These are phyloP conservation scores for Eupithecia subumbrata DNA, from an alignment of 2,888 invertebrate species.

Conservation along the genomic window DNA sequence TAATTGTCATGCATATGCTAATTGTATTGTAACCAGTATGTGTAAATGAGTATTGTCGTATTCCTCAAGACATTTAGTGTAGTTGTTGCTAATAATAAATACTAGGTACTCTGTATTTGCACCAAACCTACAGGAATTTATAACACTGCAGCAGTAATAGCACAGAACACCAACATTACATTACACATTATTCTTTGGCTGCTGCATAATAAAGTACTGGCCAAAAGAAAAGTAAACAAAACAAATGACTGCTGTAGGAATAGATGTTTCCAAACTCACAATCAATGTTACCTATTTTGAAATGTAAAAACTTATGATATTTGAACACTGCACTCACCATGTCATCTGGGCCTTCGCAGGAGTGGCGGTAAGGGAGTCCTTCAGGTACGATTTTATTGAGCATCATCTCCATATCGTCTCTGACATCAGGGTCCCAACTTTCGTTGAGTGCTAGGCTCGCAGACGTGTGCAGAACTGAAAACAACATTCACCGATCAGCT, in stretches of 20 bases:
- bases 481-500: conserved; percentile 69
- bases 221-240: conserved; percentile 14
- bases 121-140: background rate
- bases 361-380: conserved; percentile 97
- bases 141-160: background rate
- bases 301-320: conserved; percentile 8
- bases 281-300: conserved; percentile 16
- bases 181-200: background rate
- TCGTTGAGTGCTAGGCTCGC: conserved; percentile 98
- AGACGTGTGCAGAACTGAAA: conserved; percentile 98
- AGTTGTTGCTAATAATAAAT: background rate
- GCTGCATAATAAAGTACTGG: background rate
- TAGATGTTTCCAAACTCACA: conserved; percentile 15
- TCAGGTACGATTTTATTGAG: conserved; percentile 99
- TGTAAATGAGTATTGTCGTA: background rate
- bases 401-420: conserved; percentile 99
- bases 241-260: conserved; percentile 21
- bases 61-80: background rate
- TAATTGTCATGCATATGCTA: conserved; percentile 38
- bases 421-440: conserved; percentile 99
- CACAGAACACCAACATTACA: background rate
- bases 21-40: conserved; percentile 29
- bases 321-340: conserved; percentile 88
- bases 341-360: conserved; percentile 99
- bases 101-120: background rate